phyloP scores from a whole-genome alignment of 2,797 vertebrate genomes.

The Neomorphus geoffroyi region DNA sequence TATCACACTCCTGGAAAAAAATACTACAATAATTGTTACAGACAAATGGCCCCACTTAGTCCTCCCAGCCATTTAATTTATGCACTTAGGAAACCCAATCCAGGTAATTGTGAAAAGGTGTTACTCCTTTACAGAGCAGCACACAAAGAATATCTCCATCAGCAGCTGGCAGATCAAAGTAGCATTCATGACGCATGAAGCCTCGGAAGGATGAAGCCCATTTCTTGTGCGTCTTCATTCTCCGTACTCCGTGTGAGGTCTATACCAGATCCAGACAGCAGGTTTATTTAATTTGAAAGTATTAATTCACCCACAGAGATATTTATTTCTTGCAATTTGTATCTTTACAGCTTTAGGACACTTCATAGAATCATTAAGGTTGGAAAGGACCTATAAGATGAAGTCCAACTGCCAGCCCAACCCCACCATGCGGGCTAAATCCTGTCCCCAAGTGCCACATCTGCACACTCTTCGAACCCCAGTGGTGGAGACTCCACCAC shows the following conservation, averaged over 20 bases:
- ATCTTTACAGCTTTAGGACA: neutral
- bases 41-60: neutral
- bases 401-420: no score
- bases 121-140: slow-evolving; percentile 50
- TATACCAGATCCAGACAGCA: neutral
- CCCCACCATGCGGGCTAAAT: no score
- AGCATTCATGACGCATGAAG: neutral
- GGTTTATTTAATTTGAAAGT: neutral
- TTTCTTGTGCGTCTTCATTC: neutral
- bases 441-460: no score
- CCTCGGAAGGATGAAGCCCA: neutral
- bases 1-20: slow-evolving; percentile 24
- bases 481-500: no score
- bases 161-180: neutral
- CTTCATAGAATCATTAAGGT: no score
- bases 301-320: neutral
- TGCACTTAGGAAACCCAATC: neutral
- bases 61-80: slow-evolving; percentile 41
- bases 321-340: neutral
- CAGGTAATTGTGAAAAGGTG: neutral
- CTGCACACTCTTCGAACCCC: no score
- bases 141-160: neutral
- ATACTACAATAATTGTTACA: slow-evolving; percentile 6
- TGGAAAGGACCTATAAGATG: no score
- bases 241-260: neutral